Evolutionary conservation across 2,888 invertebrate species (phyloP), one percentile per base, ranked within the genome.

Genomic region (Eupelmus urozonus): DNA sequence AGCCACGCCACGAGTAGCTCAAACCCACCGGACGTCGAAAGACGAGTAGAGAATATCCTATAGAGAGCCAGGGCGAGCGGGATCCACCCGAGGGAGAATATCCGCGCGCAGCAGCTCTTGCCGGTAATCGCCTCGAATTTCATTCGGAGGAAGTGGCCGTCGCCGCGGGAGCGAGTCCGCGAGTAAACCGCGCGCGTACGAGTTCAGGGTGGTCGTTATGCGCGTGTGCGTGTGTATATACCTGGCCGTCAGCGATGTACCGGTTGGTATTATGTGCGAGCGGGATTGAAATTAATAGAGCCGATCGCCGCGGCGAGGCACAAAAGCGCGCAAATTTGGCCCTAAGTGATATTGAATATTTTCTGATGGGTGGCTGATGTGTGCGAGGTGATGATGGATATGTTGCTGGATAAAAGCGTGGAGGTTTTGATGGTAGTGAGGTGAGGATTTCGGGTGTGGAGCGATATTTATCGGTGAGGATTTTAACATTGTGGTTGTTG

Each of bases 231-330:
- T 45, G 40, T 70, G n/a, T 62, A 51, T n/a, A 18, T 23, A 29
- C 49, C 29, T 20, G 13, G 13, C n/a, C 3, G 67, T 34, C 9
- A 34, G n/a, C n/a, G n/a, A n/a, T n/a, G n/a, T n/a, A n/a, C n/a
- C n/a, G n/a, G n/a, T n/a, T n/a, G n/a, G n/a, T n/a, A n/a, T n/a
- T n/a, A n/a, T n/a, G n/a, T n/a, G n/a, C n/a, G n/a, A n/a, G n/a
- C n/a, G n/a, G n/a, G 29, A 67, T 62, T 57, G 67, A 74, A 73
- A 78, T 74, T 78, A 73, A 78, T 69, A 42, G 73, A 53, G 53
- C n/a, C n/a, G 34, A 5, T 25, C 20, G 71, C 23, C 45, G 20
- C 62, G 34, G 78, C 69, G 66, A 34, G 34, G 63, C n/a, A n/a
- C n/a, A n/a, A n/a, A 76, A 69, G 80, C 65, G 73, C 76, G 72